Evolutionary conservation across 2,797 vertebrate genomes (phyloP).

Genomic region (Spinus pinus): DNA sequence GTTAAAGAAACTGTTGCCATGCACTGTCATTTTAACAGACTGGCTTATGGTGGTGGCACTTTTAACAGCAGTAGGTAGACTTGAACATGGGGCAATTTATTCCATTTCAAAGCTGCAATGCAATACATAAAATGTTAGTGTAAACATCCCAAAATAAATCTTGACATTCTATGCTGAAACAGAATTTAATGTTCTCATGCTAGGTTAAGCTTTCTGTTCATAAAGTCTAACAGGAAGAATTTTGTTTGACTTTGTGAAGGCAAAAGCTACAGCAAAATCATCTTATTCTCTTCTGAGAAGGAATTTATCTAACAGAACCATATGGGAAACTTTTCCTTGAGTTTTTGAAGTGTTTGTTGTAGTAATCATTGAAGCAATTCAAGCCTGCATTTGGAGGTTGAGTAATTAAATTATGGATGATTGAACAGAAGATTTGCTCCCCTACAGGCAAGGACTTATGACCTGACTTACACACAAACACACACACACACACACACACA

Average conservation of each 20-base stretch:
- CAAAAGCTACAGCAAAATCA: neutral
- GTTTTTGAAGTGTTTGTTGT: constrained; percentile 2
- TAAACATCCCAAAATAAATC: constrained; percentile 4
- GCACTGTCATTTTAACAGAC: neutral
- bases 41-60: neutral
- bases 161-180: neutral
- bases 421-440: neutral
- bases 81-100: neutral
- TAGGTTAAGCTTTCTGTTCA: neutral
- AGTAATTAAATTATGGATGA: constrained; percentile 36
- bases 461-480: neutral
- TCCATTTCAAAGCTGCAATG: neutral
- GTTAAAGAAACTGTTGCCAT: constrained; percentile 22
- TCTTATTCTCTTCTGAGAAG: neutral
- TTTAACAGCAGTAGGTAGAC: neutral
- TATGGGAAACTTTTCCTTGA: neutral
- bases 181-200: neutral
- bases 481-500: neutral
- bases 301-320: neutral
- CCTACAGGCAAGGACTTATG: neutral
- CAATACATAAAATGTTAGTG: neutral
- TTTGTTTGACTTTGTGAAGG: neutral
- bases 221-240: neutral
- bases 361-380: neutral
- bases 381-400: neutral